These are phyloP conservation scores for Phasianus colchicus DNA, from an alignment of 2,113 vertebrate genomes.

Conservation along the genomic window DNA sequence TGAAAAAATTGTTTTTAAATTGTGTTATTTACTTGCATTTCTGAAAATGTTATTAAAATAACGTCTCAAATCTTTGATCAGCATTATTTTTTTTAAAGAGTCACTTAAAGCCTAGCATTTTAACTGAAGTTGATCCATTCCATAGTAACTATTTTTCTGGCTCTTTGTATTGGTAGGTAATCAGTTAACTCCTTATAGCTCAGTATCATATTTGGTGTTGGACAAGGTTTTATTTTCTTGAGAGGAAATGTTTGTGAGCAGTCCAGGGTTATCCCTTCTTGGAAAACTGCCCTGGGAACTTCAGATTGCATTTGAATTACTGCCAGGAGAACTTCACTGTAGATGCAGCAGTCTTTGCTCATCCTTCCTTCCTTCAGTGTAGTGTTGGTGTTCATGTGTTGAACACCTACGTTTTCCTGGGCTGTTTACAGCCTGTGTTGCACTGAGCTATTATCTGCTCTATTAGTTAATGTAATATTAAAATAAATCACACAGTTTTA, in stretches of 20 bases:
- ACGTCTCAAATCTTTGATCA: background rate
- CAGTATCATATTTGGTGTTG: background rate
- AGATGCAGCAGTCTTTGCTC: background rate
- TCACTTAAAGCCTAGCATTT: background rate
- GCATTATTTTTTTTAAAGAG: background rate
- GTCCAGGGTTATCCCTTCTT: constrained; percentile 47
- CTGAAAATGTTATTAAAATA: background rate
- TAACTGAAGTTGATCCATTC: background rate
- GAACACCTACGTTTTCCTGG: background rate
- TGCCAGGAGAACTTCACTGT: constrained; percentile 34
- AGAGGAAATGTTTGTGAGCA: constrained; percentile 18
- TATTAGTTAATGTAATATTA: background rate
- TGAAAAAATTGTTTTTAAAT: background rate
- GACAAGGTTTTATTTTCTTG: constrained; percentile 18
- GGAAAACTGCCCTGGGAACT: constrained; percentile 62
- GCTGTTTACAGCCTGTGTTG: background rate
- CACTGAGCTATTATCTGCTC: background rate
- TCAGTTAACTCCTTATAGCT: constrained; percentile 22
- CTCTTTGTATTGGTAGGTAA: background rate
- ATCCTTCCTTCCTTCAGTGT: background rate
- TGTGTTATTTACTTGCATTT: background rate
- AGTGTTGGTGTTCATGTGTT: background rate
- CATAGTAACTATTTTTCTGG: background rate
- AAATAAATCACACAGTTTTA: constrained; percentile 42
- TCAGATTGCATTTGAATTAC: constrained; percentile 26